Percentiles rank a stretch among this genome's conserved stretches.
Evolutionary conservation across 2,888 invertebrate species (phyloP).

Genomic region (Acholoe squamosa): DNA sequence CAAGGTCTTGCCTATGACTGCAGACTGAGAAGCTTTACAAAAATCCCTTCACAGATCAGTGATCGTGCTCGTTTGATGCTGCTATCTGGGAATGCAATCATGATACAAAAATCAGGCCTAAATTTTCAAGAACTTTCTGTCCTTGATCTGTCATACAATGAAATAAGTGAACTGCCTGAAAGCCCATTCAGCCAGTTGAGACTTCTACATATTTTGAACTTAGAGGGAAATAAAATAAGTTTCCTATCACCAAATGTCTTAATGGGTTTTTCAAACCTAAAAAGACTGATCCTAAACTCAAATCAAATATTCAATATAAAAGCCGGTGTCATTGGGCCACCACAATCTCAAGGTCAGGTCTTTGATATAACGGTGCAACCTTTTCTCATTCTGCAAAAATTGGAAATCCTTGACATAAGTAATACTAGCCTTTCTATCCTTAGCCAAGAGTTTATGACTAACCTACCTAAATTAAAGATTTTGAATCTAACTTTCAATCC

Average conservation of each 20-base stretch:
- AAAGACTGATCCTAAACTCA: not conserved
- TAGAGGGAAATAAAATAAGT: not conserved
- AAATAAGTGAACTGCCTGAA: not conserved
- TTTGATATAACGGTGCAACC: not conserved
- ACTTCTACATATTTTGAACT: not conserved
- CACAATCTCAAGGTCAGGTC: no score
- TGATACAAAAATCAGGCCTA: not conserved
- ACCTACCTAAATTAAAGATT: not conserved
- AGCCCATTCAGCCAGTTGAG: not conserved
- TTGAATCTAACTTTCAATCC: not conserved
- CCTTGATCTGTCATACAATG: not conserved
- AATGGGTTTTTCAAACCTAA: not conserved
- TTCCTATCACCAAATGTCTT: not conserved
- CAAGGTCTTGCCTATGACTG: constrained; percentile 6
- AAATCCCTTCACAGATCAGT: not conserved
- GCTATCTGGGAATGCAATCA: not conserved
- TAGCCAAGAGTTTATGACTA: not conserved
- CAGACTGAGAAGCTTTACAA: not conserved
- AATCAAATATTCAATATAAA: not conserved
- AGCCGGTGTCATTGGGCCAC: no score
- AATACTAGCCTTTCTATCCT: not conserved
- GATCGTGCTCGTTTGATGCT: not conserved
- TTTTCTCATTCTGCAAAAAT: not conserved
- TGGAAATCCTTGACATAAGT: not conserved
- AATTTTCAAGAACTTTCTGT: not conserved